Percentiles rank a stretch among this genome's conserved stretches.
Evolutionary conservation across 2,888 invertebrate genomes (phyloP).

Genomic region (Scaptomyza tumidula): DNA sequence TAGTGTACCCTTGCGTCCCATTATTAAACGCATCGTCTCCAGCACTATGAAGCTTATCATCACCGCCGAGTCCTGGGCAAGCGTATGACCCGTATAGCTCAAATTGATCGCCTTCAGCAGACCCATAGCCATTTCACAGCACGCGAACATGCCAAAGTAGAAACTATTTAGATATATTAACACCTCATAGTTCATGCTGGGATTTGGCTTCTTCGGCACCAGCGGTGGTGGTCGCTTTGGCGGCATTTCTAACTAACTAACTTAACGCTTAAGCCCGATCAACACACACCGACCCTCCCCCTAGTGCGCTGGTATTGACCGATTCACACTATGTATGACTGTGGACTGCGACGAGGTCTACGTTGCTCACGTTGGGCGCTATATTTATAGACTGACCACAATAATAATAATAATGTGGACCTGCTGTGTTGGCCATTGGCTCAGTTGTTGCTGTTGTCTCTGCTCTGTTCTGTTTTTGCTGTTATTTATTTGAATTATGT

Average conservation of each 20-base stretch:
- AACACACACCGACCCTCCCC: neutral
- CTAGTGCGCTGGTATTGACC: neutral
- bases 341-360: constrained; percentile 34
- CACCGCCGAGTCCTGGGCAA: constrained; percentile 92
- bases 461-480: constrained; percentile 41
- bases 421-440: constrained; percentile 56
- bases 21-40: constrained; percentile 92
- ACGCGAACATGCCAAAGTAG: constrained; percentile 93
- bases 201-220: constrained; percentile 87
- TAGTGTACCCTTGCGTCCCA: constrained; percentile 90
- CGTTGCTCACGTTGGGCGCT: constrained; percentile 70
- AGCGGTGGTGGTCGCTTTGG: constrained; percentile 75
- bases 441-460: constrained; percentile 19
- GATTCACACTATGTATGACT: constrained; percentile 29
- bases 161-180: constrained; percentile 93
- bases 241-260: constrained; percentile 64
- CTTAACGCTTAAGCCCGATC: neutral
- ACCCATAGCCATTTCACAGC: constrained; percentile 92
- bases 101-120: constrained; percentile 92
- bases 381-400: constrained; percentile 83
- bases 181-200: constrained; percentile 93
- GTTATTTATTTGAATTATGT: constrained; percentile 69
- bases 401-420: constrained; percentile 64
- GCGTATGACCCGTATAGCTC: constrained; percentile 90
- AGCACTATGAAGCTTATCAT: constrained; percentile 90